phyloP scores from a whole-genome alignment of 2,797 vertebrate species.

The Triplophysa bombifrons region DNA sequence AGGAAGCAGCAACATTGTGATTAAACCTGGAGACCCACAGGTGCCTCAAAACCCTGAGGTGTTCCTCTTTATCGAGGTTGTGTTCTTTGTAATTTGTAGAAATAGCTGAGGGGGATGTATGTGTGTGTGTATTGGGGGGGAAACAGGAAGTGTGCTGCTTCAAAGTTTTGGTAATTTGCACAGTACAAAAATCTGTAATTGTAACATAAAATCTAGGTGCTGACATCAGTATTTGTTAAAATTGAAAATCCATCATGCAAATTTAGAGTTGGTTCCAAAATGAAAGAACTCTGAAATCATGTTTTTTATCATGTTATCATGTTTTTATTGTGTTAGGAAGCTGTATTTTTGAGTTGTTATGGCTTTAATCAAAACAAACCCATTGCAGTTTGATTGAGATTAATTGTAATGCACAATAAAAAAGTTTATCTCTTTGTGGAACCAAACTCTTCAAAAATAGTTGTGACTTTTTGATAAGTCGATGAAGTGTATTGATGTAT shows the following conservation, averaged over 20 bases:
- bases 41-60: constrained; percentile 61
- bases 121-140: not conserved
- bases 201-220: constrained; percentile 1
- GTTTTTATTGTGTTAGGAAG: no score
- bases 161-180: constrained; percentile 28
- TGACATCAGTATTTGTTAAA: constrained; percentile 1
- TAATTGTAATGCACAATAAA: no score
- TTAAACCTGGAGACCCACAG: constrained; percentile 65
- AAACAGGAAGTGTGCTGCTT: constrained; percentile 7
- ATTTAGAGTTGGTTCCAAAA: no score
- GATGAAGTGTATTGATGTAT: constrained; percentile 6
- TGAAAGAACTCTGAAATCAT: no score
- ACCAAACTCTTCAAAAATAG: not conserved
- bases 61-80: constrained; percentile 44
- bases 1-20: constrained; percentile 61
- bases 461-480: not conserved
- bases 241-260: not conserved
- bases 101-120: constrained; percentile 45
- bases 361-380: no score
- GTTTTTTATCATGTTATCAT: no score
- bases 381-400: no score
- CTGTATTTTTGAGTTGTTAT: no score
- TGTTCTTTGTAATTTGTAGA: constrained; percentile 67
- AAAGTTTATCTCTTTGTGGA: no score
- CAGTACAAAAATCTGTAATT: constrained; percentile 31